Evolutionary conservation across 2,888 invertebrate species (phyloP), one percentile per base, ranked within the genome.

Genomic region (Platycnemis pennipes): DNA sequence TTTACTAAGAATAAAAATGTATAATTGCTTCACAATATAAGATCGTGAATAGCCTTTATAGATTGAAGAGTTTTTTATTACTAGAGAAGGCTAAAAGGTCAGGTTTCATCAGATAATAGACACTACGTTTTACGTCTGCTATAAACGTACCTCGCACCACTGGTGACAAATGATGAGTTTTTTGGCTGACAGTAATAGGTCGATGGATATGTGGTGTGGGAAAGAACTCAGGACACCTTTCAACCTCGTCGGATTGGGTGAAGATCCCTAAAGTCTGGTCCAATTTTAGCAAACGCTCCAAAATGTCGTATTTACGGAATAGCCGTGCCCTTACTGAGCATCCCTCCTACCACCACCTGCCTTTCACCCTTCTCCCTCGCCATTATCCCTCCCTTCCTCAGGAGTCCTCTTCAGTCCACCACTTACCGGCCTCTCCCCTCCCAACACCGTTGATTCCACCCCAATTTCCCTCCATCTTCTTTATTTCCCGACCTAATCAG

Each of bases 401-500:
- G 37, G 37, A 63, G 31, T n/a, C n/a, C 31, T 69, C 37, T 77
- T 26, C 4, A 26, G 26, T 26, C n/a, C 1, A 37, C 77, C 77
- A 77, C 11, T 77, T 77, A 31, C 37, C 37, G 37, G 1, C 11
- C 31, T 77, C 37, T 77, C 37, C 37, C 16, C 37, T 16, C 11
- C 77, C 37, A 77, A 37, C 37, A 0, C 37, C 77, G 4, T 49
- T 37, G 11, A 37, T 37, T 77, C 77, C 77, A 26, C 77, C 77
- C 37, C 77, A 77, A 77, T 77, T 77, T 77, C 77, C 77, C 77
- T 77, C 31, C 77, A 7, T 77, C n/a, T 56, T n/a, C 56, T 91
- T 91, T 69, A 91, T 91, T 69, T 69, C 44, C 44, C 63, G 37
- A n/a, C 91, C 63, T 91, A 91, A 91, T 91, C 91, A 91, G 45